Conservation (phyloP, 1,140 invertebrate species). For the Drosophila erecta region DNA sequence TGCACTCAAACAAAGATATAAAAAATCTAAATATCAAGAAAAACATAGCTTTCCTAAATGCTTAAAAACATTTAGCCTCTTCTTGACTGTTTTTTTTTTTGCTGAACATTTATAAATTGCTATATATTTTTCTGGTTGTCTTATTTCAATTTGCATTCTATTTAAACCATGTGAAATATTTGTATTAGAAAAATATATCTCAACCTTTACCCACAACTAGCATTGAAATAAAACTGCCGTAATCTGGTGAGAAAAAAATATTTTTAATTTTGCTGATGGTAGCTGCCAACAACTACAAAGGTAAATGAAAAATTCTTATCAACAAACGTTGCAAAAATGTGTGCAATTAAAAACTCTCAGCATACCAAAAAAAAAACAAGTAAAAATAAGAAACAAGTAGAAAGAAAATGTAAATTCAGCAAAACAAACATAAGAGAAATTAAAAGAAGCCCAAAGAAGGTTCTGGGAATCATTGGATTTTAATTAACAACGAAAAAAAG, state of each 20-base stretch:
- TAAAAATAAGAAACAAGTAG: constrained; percentile 12
- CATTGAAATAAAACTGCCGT: constrained; percentile 13
- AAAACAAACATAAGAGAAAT: constrained; percentile 46
- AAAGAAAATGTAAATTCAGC: constrained; percentile 45
- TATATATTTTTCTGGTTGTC: neutral
- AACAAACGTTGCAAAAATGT: constrained; percentile 50
- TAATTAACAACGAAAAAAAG: constrained; percentile 61
- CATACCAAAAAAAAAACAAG: neutral
- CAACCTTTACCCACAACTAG: constrained; percentile 14
- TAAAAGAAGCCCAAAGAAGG: constrained; percentile 41
- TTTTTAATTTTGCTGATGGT: constrained; percentile 50
- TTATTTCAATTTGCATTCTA: constrained; percentile 10
- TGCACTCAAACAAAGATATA: no score
- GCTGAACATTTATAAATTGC: constrained; percentile 4
- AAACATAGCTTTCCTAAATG: neutral
- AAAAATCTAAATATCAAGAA: no score
- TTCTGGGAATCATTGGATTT: constrained; percentile 64
- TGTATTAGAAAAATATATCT: constrained; percentile 45
- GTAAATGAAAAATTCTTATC: constrained; percentile 42
- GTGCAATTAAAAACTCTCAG: constrained; percentile 51
- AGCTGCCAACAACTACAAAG: constrained; percentile 23
- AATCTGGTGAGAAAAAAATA: constrained; percentile 22
- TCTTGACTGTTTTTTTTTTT: neutral
- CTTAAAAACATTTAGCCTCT: neutral
- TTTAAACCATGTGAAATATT: constrained; percentile 39